phyloP scores from a whole-genome alignment of 2,113 vertebrate genomes.

The Prinia subflava region DNA sequence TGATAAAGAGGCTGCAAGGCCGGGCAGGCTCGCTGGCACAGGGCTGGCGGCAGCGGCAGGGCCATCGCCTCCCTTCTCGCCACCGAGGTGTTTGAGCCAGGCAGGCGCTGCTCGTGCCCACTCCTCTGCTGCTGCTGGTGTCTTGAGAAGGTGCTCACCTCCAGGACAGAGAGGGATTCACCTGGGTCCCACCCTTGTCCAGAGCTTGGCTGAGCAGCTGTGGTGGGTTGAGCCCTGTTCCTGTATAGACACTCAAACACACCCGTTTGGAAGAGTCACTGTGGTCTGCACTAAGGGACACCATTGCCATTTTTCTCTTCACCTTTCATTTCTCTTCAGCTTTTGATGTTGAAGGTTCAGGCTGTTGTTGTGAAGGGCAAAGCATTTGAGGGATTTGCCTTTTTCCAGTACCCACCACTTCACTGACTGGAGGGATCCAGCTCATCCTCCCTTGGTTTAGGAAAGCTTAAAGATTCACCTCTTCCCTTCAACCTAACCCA shows the following conservation, averaged over 20 bases:
- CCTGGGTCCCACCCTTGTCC: rapidly evolving
- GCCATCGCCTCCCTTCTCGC: rapidly evolving
- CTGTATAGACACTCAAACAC: neutral
- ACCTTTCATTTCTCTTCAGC: neutral
- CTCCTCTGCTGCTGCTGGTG: neutral
- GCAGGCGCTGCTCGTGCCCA: rapidly evolving
- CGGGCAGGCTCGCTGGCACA: slow-evolving; percentile 32
- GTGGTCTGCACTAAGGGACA: neutral
- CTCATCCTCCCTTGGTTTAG: neutral
- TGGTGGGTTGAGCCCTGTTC: neutral
- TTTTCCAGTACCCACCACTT: rapidly evolving
- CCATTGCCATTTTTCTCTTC: neutral
- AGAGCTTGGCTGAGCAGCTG: neutral
- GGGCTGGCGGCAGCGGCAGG: rapidly evolving
- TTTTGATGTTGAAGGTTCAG: neutral
- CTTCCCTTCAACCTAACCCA: neutral
- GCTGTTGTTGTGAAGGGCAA: neutral
- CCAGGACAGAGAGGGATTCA: neutral
- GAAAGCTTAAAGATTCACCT: neutral
- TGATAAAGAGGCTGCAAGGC: slow-evolving; percentile 34
- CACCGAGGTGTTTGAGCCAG: rapidly evolving
- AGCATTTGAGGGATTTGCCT: neutral
- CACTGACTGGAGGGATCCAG: neutral
- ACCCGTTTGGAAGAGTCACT: rapidly evolving
- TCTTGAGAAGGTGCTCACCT: neutral